Evolutionary conservation across 2,888 invertebrate species (phyloP), one percentile per base, ranked within the genome.

Genomic region (Strigamia transsilvanica): DNA sequence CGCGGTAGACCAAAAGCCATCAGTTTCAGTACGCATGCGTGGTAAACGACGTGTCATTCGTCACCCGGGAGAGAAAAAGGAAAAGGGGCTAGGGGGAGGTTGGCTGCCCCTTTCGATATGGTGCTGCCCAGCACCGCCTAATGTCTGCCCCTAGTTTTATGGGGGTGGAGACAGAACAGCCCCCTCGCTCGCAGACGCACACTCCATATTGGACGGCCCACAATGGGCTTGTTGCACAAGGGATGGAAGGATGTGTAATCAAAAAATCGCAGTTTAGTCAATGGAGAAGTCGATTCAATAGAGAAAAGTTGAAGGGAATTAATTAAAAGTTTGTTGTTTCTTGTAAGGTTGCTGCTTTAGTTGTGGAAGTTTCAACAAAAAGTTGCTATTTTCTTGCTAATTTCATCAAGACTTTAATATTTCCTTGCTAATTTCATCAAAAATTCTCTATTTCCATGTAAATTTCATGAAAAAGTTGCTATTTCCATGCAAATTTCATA

Each of bases 141-240:
- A 79, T 79, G 79, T 66, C 79, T 41, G 79, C 79, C 41, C 41
- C 79, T 79, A 79, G 79, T 38, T 42, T 79, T 79, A 41, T 79
- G 79, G 42, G 66, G 66, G 66, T 66, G 66, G 66, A 32, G 66
- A 66, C 66, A 79, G 79, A n/a, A 79, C 79, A 38, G 18, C 79
- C 79, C 38, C 79, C 79, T 79, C 79, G 42, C 79, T 79, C 79
- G 9, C 79, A 41, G 21, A 12, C 38, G 38, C 79, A 79, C 79
- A 41, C 79, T 38, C 79, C 38, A 79, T 42, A 79, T 79, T 79
- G 79, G 79, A 34, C 1, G 38, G 12, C n/a, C 42, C 79, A 38
- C 79, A 79, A 79, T 12, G 32, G 66, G 23, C 66, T 51, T 51
- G 18, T n/a, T 1, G 51, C n/a, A 13, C 51, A 2, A 42, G 10